These are phyloP conservation scores for Abscondita cerata DNA, from an alignment of 2,888 invertebrate genomes.

Conservation along the genomic window DNA sequence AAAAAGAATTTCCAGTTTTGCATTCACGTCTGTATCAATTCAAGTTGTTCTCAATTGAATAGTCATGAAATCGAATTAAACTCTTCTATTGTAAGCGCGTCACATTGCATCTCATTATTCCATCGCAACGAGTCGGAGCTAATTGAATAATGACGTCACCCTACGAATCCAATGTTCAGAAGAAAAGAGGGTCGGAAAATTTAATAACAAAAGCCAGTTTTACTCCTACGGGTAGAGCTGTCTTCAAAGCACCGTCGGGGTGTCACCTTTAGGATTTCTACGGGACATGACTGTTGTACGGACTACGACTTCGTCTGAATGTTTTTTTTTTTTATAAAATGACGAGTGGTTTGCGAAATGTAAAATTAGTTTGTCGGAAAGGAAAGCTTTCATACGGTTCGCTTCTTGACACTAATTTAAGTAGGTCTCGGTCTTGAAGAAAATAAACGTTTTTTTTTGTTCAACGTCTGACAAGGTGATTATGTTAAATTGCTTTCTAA, in stretches of 20 bases:
- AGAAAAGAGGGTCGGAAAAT: conserved; percentile 42
- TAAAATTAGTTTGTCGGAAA: conserved; percentile 47
- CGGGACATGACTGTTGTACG: conserved; percentile 33
- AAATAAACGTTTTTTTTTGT: conserved; percentile 35
- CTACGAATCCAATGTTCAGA: conserved; percentile 33
- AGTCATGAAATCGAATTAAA: conserved; percentile 50
- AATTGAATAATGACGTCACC: conserved; percentile 53
- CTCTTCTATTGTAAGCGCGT: conserved; percentile 48
- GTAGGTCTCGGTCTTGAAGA: conserved; percentile 34
- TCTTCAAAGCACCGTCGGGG: conserved; percentile 33
- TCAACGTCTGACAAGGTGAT: conserved; percentile 34
- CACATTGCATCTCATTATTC: conserved; percentile 53
- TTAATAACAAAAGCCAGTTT: conserved; percentile 44
- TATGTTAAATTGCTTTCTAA: conserved; percentile 37
- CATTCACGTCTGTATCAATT: conserved; percentile 32
- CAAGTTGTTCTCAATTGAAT: conserved; percentile 30
- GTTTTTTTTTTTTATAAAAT: conserved; percentile 40
- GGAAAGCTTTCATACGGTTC: conserved; percentile 45
- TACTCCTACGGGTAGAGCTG: conserved; percentile 28
- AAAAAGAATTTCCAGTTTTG: conserved; percentile 14
- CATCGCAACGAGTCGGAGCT: conserved; percentile 45
- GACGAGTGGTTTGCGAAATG: conserved; percentile 44
- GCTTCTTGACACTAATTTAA: conserved; percentile 49
- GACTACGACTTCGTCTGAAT: conserved; percentile 26
- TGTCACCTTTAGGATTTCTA: conserved; percentile 33